Percentiles rank a stretch among this genome's conserved stretches.
These are phyloP conservation scores for Amphiprion ocellaris DNA, from an alignment of 2,113 vertebrate genomes.

Conservation along the genomic window DNA sequence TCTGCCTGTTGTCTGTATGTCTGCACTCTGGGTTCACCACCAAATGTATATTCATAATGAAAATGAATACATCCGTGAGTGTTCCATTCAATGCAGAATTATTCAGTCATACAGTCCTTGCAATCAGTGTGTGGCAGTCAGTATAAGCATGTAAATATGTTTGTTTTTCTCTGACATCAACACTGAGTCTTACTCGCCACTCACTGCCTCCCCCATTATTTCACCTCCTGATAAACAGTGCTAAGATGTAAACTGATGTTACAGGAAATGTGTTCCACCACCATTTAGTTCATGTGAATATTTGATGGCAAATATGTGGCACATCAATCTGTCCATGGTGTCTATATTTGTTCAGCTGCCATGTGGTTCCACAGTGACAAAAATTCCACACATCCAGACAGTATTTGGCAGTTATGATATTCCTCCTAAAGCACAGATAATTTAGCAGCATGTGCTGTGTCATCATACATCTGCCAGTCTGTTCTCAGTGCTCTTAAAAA, in stretches of 20 bases:
- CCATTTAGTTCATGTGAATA: constrained; percentile 52
- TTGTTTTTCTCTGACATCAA: constrained; percentile 42
- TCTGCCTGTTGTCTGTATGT: too few relatives aligned
- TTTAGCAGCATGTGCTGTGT: constrained; percentile 17
- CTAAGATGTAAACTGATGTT: constrained; percentile 22
- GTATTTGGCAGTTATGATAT: constrained; percentile 44
- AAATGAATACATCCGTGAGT: not conserved
- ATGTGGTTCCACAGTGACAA: constrained; percentile 49
- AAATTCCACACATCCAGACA: constrained; percentile 30
- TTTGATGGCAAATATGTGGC: constrained; percentile 50
- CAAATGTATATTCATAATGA: not conserved
- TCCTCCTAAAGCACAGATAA: constrained; percentile 34
- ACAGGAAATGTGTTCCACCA: constrained; percentile 26
- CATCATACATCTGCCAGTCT: constrained; percentile 48
- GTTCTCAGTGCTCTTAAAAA: constrained; percentile 36
- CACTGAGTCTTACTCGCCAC: not conserved
- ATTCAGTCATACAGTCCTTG: constrained; percentile 13
- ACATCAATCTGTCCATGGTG: constrained; percentile 28
- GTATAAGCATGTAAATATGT: constrained; percentile 19
- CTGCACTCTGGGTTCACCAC: too few relatives aligned
- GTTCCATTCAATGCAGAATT: not conserved
- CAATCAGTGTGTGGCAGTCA: constrained; percentile 11
- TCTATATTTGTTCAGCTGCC: constrained; percentile 49
- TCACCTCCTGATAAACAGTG: constrained; percentile 46
- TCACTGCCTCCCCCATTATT: constrained; percentile 19